Conservation (phyloP, 2,888 invertebrate genomes). For the Cephus spinipes region DNA sequence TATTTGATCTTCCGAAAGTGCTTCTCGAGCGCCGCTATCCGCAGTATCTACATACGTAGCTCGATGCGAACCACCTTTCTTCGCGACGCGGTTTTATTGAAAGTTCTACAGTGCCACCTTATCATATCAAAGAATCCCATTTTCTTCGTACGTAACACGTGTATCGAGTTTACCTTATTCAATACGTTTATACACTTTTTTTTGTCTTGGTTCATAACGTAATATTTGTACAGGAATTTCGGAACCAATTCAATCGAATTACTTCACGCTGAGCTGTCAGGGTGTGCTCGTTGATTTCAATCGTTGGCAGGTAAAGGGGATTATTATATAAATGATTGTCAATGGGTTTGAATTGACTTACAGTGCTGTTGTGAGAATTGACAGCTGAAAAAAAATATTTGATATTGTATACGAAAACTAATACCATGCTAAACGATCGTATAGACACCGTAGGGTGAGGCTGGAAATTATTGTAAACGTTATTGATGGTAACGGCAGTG, state of each 20-base stretch:
- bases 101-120: neutral
- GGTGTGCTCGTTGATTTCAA: neutral
- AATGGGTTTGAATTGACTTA: neutral
- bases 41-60: conserved; percentile 13
- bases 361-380: neutral
- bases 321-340: neutral
- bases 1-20: conserved; percentile 1
- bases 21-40: neutral
- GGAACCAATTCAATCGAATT: neutral
- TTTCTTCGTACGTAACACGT: neutral
- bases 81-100: neutral
- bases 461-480: too few relatives aligned
- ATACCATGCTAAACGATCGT: too few relatives aligned
- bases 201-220: neutral
- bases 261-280: neutral
- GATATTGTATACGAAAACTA: too few relatives aligned
- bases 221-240: neutral
- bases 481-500: neutral
- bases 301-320: neutral
- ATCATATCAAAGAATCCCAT: neutral
- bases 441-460: too few relatives aligned
- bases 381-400: too few relatives aligned
- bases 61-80: conserved; percentile 7
- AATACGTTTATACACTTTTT: neutral
- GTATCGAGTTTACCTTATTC: neutral